Base-by-base conservation (phyloP, 2,888 invertebrate species). In the Lepidonotus clava region DNA sequence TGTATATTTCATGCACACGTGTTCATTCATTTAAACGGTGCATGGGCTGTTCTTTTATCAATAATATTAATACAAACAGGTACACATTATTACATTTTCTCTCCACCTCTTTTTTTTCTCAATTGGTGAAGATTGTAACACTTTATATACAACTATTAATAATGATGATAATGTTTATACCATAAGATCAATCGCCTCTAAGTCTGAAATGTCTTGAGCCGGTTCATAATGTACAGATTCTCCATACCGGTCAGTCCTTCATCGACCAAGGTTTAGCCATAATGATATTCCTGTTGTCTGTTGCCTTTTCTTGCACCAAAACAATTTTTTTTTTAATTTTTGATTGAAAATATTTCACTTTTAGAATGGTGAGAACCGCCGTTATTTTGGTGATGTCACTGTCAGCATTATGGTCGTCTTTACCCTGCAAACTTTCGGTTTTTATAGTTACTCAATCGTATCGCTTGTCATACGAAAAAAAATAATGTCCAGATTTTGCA, bases 251-350 rank as follows among this genome's bases (percentile, higher is more conserved):
- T n/a, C n/a, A n/a, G n/a, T n/a, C n/a, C n/a, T 61, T 61, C 28
- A 61, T 28, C 61, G 14, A 28, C 28, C 61, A 28, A 32, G 28
- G 24, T 24, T 34, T n/a, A 34, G 71, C 71, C 71, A 71, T 38
- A 71, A 8, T 61, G 71, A 21, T n/a, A n/a, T n/a, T 71, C 36
- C 36, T 71, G 34, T 71, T 36, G 36, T 71, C n/a, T 21, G 71
- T 71, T 71, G 71, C 71, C 71, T 71, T 32, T 71, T 71, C 71
- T 71, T 71, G 71, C 71, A 71, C 71, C 66, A n/a, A n/a, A n/a
- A n/a, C n/a, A n/a, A n/a, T 8, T 32, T 32, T 34, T 66, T 66
- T 66, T 14, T 56, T 56, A 56, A 56, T 66, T 66, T 32, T 66
- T 66, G 66, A n/a, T 32, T 32, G 34, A 66, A 32, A 18, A 66